Evolutionary conservation across 1,140 invertebrate genomes (phyloP).

Genomic region (Scaptomyza pallida): DNA sequence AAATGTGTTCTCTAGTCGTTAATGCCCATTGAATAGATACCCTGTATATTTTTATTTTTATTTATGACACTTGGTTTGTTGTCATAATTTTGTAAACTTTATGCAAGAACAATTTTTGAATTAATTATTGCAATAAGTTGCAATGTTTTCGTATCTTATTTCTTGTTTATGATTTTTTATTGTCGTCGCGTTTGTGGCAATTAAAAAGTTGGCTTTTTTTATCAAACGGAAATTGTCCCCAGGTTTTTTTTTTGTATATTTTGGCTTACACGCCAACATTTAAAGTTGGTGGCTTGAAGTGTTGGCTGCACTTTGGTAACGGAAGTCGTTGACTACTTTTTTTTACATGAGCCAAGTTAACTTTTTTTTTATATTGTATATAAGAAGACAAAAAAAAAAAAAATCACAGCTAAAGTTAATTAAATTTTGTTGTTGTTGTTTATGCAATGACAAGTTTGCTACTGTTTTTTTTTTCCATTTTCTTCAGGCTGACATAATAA

Average conservation of each 20-base stretch:
- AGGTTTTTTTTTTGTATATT: conserved; percentile 20
- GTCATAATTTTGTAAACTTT: not conserved
- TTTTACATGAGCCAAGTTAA: conserved; percentile 48
- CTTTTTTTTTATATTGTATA: conserved; percentile 11
- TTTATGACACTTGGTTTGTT: not conserved
- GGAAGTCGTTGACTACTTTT: conserved; percentile 61
- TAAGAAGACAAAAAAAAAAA: conserved; percentile 31
- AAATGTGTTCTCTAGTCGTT: not conserved
- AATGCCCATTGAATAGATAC: not conserved
- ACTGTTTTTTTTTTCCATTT: conserved; percentile 10
- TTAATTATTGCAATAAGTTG: too few species aligned
- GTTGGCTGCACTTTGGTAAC: conserved; percentile 49
- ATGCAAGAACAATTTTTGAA: conserved; percentile 1
- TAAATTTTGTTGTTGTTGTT: conserved; percentile 31
- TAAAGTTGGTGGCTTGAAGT: conserved; percentile 22
- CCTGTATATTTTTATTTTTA: not conserved
- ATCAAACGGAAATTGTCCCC: conserved; percentile 52
- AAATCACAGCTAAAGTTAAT: conserved; percentile 36
- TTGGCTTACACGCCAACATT: conserved; percentile 18
- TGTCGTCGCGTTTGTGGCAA: conserved; percentile 29
- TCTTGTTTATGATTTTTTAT: not conserved
- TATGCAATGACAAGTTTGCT: conserved; percentile 43
- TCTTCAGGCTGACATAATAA: conserved; percentile 24
- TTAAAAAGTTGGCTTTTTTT: conserved; percentile 48
- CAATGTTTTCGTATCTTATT: conserved; percentile 1